Conservation (phyloP, 2,797 vertebrate species). For the Fistularia commersonii region DNA sequence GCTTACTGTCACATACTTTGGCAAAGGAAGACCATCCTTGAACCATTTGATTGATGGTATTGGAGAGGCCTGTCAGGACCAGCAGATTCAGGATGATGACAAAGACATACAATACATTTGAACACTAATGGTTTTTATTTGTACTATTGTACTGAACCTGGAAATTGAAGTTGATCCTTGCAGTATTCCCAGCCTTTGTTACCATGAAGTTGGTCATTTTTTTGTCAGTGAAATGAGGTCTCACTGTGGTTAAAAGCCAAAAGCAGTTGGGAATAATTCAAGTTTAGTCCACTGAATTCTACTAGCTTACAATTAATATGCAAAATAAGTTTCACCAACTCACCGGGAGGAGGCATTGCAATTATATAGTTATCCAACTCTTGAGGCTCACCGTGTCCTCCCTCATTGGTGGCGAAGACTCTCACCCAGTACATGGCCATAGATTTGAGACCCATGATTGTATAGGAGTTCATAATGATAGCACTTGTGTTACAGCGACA, state of each 20-base stretch:
- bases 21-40: slow-evolving; percentile 78
- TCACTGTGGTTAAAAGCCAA: slow-evolving; percentile 63
- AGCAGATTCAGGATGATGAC: neutral
- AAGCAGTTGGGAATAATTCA: neutral
- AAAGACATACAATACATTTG: neutral
- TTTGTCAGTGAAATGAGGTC: slow-evolving; percentile 78
- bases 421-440: slow-evolving; percentile 78
- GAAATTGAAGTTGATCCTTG: slow-evolving; percentile 79
- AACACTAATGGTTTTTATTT: neutral
- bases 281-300: too few relatives aligned
- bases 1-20: slow-evolving; percentile 65
- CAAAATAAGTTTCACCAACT: too few relatives aligned
- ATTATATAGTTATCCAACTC: slow-evolving; percentile 72
- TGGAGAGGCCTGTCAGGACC: slow-evolving; percentile 76
- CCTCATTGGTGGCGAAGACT: slow-evolving; percentile 76
- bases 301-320: too few relatives aligned
- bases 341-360: slow-evolving; percentile 73
- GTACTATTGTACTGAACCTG: slow-evolving; percentile 66
- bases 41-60: slow-evolving; percentile 80
- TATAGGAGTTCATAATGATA: slow-evolving; percentile 71
- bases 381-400: slow-evolving; percentile 72
- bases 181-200: slow-evolving; percentile 76
- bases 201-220: slow-evolving; percentile 75
- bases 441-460: slow-evolving; percentile 78
- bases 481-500: slow-evolving; percentile 71